Evolutionary conservation across 53 echinoderm and acorn worm genomes (phyloP), one percentile per base, ranked within the genome.

Genomic region (Temnopleurus reevesii): DNA sequence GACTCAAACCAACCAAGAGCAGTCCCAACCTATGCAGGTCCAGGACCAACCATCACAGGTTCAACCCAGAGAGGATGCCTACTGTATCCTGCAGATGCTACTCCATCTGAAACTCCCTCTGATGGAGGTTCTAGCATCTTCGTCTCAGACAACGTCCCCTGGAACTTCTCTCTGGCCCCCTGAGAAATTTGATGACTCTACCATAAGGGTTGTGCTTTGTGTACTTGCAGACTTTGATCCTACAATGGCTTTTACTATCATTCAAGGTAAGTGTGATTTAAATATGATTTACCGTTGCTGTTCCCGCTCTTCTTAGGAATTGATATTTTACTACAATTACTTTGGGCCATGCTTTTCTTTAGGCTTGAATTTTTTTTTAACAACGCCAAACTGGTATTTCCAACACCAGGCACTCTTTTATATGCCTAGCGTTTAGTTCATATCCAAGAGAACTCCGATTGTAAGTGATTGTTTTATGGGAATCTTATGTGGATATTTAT

Each of bases 81-180:
- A 87, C 34, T 87, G 88, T 51, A 71, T 87, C 36, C 88, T 87
- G n/a, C 88, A 87, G 21, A 87, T 87, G 71, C 5, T 87, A 49
- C 30, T 18, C 65, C 66, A 87, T 43, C 88, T 87, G 34, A 47
- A 51, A 24, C 88, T 87, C 10, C 88, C 88, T 21, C 51, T 87
- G 27, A 66, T 53, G 0, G 88, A 87, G 23, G 88, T 87, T 6
- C 53, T 87, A 46, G 88, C 88, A 46, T 87, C 88, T 28, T 51
- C 19, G 12, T 24, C 55, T 2, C 4, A 24, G 25, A 15, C 28
- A 49, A 17, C 79, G 13, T 27, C 49, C 28, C 28, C 1, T 4
- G 79, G 46, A 17, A 0, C 53, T 17, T 33, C 35, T 4, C 51
- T 8, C 9, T 66, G 71, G 2, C 17, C 34, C 30, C 15, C 24